phyloP scores from a whole-genome alignment of 1,140 invertebrate genomes.

The Drosophila ficusphila region DNA sequence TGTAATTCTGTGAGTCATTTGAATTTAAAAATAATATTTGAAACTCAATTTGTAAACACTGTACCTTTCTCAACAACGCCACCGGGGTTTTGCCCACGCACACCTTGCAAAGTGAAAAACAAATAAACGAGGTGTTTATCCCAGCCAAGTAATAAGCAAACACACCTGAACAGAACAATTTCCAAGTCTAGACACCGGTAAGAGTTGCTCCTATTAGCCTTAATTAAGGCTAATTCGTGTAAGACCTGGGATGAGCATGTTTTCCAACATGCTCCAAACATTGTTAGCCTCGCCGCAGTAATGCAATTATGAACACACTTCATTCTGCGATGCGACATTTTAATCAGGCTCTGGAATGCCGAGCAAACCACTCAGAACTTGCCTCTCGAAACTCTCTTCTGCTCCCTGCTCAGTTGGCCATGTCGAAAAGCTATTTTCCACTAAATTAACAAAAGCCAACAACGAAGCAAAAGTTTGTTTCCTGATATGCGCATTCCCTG shows the following conservation, averaged over 20 bases:
- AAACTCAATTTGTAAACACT: not conserved
- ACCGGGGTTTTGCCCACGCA: not conserved
- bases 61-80: not conserved
- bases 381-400: no score
- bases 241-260: constrained; percentile 4
- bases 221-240: constrained; percentile 29
- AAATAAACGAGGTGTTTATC: constrained; percentile 44
- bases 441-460: constrained; percentile 66
- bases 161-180: constrained; percentile 17
- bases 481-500: constrained; percentile 60
- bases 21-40: no score
- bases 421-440: constrained; percentile 66
- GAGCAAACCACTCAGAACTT: constrained; percentile 16
- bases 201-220: constrained; percentile 21
- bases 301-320: constrained; percentile 15
- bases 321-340: not conserved
- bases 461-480: constrained; percentile 25
- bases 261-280: not conserved
- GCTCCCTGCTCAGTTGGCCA: constrained; percentile 10
- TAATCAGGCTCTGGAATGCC: constrained; percentile 12
- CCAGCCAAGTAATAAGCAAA: constrained; percentile 33
- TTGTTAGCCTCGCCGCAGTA: not conserved
- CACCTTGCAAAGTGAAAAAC: constrained; percentile 15
- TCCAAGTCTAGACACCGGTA: constrained; percentile 35
- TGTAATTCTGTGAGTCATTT: no score